These are phyloP conservation scores for Aplodontia rufa DNA, from an alignment of 2,113 vertebrate species.

Conservation along the genomic window DNA sequence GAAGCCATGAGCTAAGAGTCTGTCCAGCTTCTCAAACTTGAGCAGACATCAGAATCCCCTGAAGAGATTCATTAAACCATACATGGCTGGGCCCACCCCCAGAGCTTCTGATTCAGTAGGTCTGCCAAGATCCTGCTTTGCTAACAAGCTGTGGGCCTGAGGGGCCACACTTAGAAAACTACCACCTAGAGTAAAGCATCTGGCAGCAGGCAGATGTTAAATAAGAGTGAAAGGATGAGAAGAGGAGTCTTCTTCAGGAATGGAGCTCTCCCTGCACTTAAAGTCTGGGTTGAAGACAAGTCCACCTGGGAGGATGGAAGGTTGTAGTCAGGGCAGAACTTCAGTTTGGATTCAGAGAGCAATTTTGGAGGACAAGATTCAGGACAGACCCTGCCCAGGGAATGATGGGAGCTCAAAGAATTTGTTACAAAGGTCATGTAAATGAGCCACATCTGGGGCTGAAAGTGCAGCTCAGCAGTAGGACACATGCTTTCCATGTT, in stretches of 20 bases:
- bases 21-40: background rate
- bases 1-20: background rate
- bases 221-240: background rate
- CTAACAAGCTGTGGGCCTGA: background rate
- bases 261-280: background rate
- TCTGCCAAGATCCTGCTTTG: background rate
- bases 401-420: background rate
- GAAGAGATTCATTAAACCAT: too few species aligned
- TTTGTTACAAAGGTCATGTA: background rate
- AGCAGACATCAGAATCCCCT: background rate
- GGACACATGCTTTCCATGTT: background rate
- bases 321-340: background rate
- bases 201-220: background rate
- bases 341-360: constrained; percentile 21
- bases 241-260: background rate
- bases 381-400: background rate
- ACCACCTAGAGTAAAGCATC: background rate
- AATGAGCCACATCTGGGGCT: background rate
- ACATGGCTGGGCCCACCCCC: too few species aligned
- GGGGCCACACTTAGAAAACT: background rate
- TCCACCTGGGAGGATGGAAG: background rate
- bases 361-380: background rate
- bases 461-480: background rate
- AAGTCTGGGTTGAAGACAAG: background rate
- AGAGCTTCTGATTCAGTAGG: background rate